Percentiles rank a stretch among this genome's conserved stretches.
These are phyloP conservation scores for Leucophenga montana DNA, from an alignment of 2,888 invertebrate species.

Conservation along the genomic window DNA sequence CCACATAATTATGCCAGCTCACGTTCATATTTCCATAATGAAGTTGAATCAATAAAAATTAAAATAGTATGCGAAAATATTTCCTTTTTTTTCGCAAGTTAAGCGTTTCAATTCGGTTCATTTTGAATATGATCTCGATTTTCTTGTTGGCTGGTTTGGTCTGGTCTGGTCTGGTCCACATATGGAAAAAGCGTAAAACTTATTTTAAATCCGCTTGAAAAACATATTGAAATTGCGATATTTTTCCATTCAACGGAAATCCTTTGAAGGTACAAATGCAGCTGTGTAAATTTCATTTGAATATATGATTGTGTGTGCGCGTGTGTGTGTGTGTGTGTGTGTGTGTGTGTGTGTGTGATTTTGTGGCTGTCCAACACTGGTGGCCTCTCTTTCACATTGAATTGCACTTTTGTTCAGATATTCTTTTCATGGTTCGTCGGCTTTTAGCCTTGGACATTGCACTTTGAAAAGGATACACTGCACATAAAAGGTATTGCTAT, in stretches of 20 bases:
- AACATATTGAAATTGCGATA: slow-evolving; percentile 11
- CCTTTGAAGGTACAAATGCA: too few relatives aligned
- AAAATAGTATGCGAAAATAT: slow-evolving; percentile 24
- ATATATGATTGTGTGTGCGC: slow-evolving; percentile 20
- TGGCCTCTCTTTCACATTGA: slow-evolving; percentile 36
- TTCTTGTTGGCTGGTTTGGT: neutral
- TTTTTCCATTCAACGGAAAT: slow-evolving; percentile 8
- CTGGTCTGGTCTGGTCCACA: too few relatives aligned
- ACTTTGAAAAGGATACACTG: slow-evolving; percentile 11
- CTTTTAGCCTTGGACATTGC: slow-evolving; percentile 52
- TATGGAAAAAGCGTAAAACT: slow-evolving; percentile 4
- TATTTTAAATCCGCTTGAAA: slow-evolving; percentile 13
- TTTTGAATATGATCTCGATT: neutral
- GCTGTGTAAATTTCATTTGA: neutral
- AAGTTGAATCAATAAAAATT: slow-evolving; percentile 29
- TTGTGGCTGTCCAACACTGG: slow-evolving; percentile 35
- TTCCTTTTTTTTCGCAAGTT: neutral
- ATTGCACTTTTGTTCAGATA: slow-evolving; percentile 1
- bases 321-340: slow-evolving; percentile 12
- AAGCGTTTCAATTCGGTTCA: slow-evolving; percentile 8
- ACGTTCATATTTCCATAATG: slow-evolving; percentile 26
- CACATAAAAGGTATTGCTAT: slow-evolving; percentile 8
- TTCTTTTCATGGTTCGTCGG: slow-evolving; percentile 53
- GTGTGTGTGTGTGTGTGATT: neutral
- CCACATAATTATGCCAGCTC: slow-evolving; percentile 17